Conservation (phyloP, 2,113 vertebrate genomes). For the Paralichthys olivaceus region DNA sequence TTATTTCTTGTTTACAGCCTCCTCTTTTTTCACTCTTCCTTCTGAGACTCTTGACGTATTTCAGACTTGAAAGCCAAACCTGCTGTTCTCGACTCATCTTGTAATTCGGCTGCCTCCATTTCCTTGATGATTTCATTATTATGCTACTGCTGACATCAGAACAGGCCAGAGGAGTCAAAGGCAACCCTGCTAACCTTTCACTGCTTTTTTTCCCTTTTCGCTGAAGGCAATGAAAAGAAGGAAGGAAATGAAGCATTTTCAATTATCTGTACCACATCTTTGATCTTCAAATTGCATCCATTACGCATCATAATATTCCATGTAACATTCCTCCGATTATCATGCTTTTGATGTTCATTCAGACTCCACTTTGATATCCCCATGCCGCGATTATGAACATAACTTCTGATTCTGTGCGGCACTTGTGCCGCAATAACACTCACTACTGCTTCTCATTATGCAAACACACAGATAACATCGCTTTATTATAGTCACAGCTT, state of each 20-base stretch:
- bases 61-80: conserved; percentile 54
- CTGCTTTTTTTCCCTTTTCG: neutral
- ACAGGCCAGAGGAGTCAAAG: conserved; percentile 16
- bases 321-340: conserved; percentile 59
- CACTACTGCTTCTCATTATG: conserved; percentile 33
- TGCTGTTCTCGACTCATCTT: conserved; percentile 40
- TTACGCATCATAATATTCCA: conserved; percentile 55
- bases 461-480: conserved; percentile 34
- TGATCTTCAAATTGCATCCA: conserved; percentile 69
- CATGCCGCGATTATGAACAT: conserved; percentile 25
- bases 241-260: conserved; percentile 44
- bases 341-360: conserved; percentile 51
- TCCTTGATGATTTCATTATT: conserved; percentile 19
- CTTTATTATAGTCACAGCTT: conserved; percentile 38
- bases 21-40: neutral
- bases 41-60: conserved; percentile 48
- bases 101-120: conserved; percentile 48
- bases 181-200: conserved; percentile 3
- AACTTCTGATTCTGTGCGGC: conserved; percentile 22
- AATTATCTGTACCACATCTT: conserved; percentile 55
- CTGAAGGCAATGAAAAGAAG: conserved; percentile 25
- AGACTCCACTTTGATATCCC: conserved; percentile 40
- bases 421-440: conserved; percentile 23
- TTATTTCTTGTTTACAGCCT: conserved; percentile 44
- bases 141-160: conserved; percentile 36